Base-by-base conservation (phyloP, 2,113 vertebrate species). In the zebrafish (Danio rerio) region DNA sequence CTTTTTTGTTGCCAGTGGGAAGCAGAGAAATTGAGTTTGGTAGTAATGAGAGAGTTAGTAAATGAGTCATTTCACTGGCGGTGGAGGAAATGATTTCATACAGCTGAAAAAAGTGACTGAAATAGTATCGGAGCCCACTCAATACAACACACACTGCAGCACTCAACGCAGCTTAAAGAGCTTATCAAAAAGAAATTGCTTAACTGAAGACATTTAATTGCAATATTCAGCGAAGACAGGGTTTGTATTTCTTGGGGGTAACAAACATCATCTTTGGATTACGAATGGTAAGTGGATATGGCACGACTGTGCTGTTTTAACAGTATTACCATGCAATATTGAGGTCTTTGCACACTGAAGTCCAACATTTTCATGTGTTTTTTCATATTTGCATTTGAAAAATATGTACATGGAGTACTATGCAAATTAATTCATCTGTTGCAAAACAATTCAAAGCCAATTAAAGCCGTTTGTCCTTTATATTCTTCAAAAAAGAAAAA, bases 71-170 rank as follows among this genome's bases (percentile, higher is more conserved):
- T 52, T 68, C 43, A 13, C 75, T 82, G 20, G 78, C 45, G 20
- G 80, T 70, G 63, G 62, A 78, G 80, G 75, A 85, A 82, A 79
- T 79, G 45, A 85, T 79, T 82, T 82, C 45, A 78, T 70, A 72
- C 12, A 43, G 66, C 62, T 61, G 61, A 21, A 85, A 72, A 59
- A 80, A 79, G 68, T 10, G 61, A 31, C 66, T 85, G 79, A 79
- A 82, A 82, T 61, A 74, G 68, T 73, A 76, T 78, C 68, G 21
- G 61, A 49, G 31, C 80, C 21, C 71, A 65, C 58, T 78, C 78
- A 87, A 88, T 83, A 86, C 81, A 87, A 83, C 86, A 70, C 72
- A 75, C 82, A 79, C 82, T 84, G 83, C 83, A 85, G 87, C 72
- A 78, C 84, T 42, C 69, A 52, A 78, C 83, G 81, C 82, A 16